Base-by-base conservation (phyloP, 2,888 invertebrate species). In the Thalpophila matura region DNA sequence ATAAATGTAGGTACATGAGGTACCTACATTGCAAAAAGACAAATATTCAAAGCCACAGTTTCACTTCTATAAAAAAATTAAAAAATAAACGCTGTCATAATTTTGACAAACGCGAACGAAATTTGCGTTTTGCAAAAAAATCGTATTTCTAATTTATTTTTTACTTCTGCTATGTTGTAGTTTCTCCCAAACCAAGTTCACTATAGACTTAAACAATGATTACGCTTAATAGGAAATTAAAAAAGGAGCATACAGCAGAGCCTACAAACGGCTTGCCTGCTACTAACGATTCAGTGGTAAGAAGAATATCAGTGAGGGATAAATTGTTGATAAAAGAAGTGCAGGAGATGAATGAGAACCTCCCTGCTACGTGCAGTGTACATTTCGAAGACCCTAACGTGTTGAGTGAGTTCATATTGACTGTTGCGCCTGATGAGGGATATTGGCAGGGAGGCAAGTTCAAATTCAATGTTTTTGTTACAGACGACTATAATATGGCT, bases 401-500 rank as follows among this genome's bases (percentile, higher is more conserved):
- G 78, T 95, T 99, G 50, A 97, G 97, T 89, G 97, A 97, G 84
- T 98, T 99, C 89, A 95, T 95, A 38, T 94, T 99, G 73, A 96
- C 96, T 46, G 97, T 99, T 57, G 92, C 96, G 59, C 98, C 98
- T 2, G 97, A 98, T 77, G 98, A 98, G 91, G 99, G 99, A 0
- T 97, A 97, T 86, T 99, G 99, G 98, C 95, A 96, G 83, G 97
- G 97, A 57, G 99, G 99, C 31, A 96, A 95, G 78, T 99, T 99
- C 92, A 96, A 96, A 87, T 99, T 99, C 92, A 96, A 96, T 85
- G 96, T 99, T 78, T 96, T 96, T 84, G 98, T 99, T 61, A 98
- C 98, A 22, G 98, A 99, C 86, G 99, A 99, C 77, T 99, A 99
- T 95, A 99, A 99, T 92, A 99, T 99, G 97, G 97, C 98, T 90